These are phyloP conservation scores for Hypena proboscidalis DNA, from an alignment of 2,888 invertebrate species.

Conservation along the genomic window DNA sequence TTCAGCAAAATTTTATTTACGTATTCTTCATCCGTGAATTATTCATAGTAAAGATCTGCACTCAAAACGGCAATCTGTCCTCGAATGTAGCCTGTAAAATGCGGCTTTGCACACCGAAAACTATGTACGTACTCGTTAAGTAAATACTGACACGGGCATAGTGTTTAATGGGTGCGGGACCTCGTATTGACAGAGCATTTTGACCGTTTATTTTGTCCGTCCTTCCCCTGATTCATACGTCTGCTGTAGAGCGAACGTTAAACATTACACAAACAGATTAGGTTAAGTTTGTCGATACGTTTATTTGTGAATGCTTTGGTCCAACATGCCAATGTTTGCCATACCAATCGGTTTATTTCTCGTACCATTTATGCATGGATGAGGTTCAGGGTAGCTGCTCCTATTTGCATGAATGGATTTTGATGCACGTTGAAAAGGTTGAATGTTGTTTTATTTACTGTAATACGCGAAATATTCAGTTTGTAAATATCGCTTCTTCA, in stretches of 20 bases:
- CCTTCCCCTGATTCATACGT: slow-evolving; percentile 20
- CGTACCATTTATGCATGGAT: no score
- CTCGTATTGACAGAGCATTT: slow-evolving; percentile 35
- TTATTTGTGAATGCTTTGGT: background rate
- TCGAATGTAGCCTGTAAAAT: slow-evolving; percentile 58
- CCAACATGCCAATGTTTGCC: background rate
- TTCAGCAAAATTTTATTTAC: slow-evolving; percentile 54
- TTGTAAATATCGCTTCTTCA: no score
- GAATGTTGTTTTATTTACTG: no score
- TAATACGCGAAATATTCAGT: no score
- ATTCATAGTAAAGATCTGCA: slow-evolving; percentile 69
- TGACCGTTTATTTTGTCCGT: slow-evolving; percentile 19
- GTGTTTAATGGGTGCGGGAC: slow-evolving; percentile 21
- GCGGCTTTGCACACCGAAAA: slow-evolving; percentile 49
- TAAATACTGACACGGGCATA: slow-evolving; percentile 24
- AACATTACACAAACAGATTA: slow-evolving; percentile 33
- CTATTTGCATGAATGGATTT: no score
- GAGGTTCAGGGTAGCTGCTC: no score
- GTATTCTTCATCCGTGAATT: slow-evolving; percentile 65
- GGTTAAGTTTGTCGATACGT: slow-evolving; percentile 5
- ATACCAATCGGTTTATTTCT: no score
- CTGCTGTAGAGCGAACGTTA: slow-evolving; percentile 12
- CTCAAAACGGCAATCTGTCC: slow-evolving; percentile 74
- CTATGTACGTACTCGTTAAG: slow-evolving; percentile 23
- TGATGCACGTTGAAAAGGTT: no score